phyloP scores from a whole-genome alignment of 2,797 vertebrate genomes.

The Channa striata region DNA sequence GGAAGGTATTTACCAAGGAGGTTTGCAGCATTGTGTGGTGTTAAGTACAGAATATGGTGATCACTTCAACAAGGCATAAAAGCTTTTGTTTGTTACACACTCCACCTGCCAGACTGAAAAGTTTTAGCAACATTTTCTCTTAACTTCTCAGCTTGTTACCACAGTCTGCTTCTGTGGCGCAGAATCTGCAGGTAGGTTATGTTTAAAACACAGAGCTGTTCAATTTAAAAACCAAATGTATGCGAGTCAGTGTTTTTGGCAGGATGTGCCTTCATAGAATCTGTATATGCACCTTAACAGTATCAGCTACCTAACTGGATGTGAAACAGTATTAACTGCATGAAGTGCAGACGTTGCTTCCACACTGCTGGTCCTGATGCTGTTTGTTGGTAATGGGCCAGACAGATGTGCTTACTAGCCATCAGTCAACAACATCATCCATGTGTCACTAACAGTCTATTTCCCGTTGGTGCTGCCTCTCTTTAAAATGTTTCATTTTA shows the following conservation, averaged over 20 bases:
- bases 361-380: slow-evolving; percentile 18
- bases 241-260: neutral
- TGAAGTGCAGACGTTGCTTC: slow-evolving; percentile 16
- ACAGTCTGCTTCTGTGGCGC: too few species aligned
- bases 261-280: neutral
- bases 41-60: too few species aligned
- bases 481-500: slow-evolving; percentile 76
- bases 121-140: neutral
- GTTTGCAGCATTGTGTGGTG: too few species aligned
- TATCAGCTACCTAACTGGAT: neutral
- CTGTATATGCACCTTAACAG: neutral
- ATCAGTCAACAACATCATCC: slow-evolving; percentile 64
- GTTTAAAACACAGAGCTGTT: neutral
- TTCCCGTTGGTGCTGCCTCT: slow-evolving; percentile 62
- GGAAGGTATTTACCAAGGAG: too few species aligned
- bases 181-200: neutral
- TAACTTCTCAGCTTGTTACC: neutral
- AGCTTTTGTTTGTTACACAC: too few species aligned
- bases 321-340: neutral
- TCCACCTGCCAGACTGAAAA: neutral
- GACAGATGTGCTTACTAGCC: slow-evolving; percentile 67
- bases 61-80: too few species aligned
- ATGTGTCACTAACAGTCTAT: slow-evolving; percentile 61
- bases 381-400: slow-evolving; percentile 59
- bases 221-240: neutral